A percentile compares a stretch with the other conserved stretches of the same genome.
These are phyloP conservation scores for Hippolais icterina DNA, from an alignment of 2,113 vertebrate species.

Conservation along the genomic window DNA sequence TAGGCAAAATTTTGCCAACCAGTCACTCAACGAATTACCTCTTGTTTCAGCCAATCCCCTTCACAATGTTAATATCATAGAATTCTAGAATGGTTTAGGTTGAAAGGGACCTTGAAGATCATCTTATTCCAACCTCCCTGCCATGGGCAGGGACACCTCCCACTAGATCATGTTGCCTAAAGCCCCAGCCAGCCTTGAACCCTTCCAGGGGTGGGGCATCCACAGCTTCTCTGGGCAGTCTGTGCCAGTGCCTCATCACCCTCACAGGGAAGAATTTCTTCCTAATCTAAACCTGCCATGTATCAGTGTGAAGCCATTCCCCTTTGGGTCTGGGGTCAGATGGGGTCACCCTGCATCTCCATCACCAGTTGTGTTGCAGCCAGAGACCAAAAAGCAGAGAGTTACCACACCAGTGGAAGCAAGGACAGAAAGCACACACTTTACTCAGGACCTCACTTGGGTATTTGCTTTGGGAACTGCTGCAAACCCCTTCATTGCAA, in stretches of 20 bases:
- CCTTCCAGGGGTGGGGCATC: not conserved
- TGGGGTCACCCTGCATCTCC: not conserved
- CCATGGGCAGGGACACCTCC: not conserved
- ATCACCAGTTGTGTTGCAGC: not conserved
- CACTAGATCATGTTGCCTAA: not conserved
- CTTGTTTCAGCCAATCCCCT: not conserved
- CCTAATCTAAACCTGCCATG: not conserved
- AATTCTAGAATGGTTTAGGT: not conserved
- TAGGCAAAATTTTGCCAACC: not conserved
- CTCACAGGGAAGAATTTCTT: not conserved
- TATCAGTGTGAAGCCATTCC: not conserved
- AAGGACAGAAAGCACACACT: not conserved
- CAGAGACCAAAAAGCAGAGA: not conserved
- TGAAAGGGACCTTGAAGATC: not conserved
- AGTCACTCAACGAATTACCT: not conserved
- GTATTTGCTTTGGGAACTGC: not conserved
- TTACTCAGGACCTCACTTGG: not conserved
- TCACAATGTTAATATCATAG: not conserved
- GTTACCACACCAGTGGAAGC: not conserved
- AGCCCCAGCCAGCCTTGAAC: not conserved
- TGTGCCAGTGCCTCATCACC: not conserved
- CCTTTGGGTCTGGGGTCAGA: not conserved
- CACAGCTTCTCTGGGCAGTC: not conserved
- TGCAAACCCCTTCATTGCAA: not conserved
- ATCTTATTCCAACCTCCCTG: not conserved